A percentile compares a stretch with the other conserved stretches of the same genome.
These are phyloP conservation scores for Coenonympha glycerion DNA, from an alignment of 2,888 invertebrate species.

Conservation along the genomic window DNA sequence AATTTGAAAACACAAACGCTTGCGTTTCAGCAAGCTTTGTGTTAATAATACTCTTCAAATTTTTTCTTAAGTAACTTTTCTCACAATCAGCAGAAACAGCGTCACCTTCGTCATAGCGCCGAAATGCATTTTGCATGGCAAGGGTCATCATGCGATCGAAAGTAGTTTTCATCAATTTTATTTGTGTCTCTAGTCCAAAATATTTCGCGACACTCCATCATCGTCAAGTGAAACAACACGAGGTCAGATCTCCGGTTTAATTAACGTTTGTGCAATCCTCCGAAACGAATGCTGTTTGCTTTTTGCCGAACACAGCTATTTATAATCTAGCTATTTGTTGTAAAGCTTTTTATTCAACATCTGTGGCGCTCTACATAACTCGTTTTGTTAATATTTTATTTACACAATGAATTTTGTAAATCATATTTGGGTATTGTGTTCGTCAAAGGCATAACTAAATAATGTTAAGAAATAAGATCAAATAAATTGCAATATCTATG, in stretches of 20 bases:
- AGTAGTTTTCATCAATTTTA: not conserved
- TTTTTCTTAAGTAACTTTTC: too few species aligned
- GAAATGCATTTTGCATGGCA: too few species aligned
- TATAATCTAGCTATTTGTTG: conserved; percentile 4
- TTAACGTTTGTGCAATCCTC: conserved; percentile 24
- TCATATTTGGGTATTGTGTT: not conserved
- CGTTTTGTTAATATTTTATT: not conserved
- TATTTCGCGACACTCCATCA: conserved; percentile 21
- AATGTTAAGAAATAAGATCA: not conserved
- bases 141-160: too few species aligned
- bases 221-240: conserved; percentile 28
- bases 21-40: too few species aligned
- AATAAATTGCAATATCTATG: not conserved
- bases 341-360: not conserved
- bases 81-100: too few species aligned
- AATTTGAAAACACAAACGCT: too few species aligned
- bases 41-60: too few species aligned
- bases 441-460: not conserved
- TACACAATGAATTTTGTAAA: conserved; percentile 1
- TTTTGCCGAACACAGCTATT: conserved; percentile 3
- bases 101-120: too few species aligned
- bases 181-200: not conserved
- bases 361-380: not conserved
- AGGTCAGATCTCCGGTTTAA: conserved; percentile 23
- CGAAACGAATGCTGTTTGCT: conserved; percentile 14